phyloP scores from a whole-genome alignment of 1,140 invertebrate species.

The Holcopasites calliopsidis region DNA sequence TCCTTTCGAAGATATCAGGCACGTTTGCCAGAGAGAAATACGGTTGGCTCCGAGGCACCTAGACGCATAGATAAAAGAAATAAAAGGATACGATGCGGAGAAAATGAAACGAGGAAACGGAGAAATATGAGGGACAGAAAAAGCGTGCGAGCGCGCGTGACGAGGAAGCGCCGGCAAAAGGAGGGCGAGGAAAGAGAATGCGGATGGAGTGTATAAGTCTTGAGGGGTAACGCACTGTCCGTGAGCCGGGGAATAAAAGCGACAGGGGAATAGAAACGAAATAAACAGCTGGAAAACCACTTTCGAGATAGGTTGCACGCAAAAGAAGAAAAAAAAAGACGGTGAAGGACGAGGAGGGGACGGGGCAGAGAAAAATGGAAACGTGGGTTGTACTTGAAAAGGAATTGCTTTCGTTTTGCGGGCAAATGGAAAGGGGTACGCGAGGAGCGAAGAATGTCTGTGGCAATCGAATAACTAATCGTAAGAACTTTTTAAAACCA shows the following conservation, averaged over 20 bases:
- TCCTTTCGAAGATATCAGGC: conserved; percentile 36
- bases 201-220: conserved; percentile 45
- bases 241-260: conserved; percentile 45
- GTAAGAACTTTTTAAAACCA: too few species aligned
- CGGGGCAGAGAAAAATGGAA: conserved; percentile 38
- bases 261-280: conserved; percentile 40
- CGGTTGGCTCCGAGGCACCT: conserved; percentile 29
- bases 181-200: neutral
- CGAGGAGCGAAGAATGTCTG: neutral
- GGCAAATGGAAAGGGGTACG: too few species aligned
- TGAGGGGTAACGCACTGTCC: conserved; percentile 47
- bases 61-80: conserved; percentile 50
- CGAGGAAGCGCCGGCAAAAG: neutral
- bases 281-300: conserved; percentile 39
- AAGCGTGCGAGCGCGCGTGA: conserved; percentile 15
- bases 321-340: neutral
- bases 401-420: conserved; percentile 18
- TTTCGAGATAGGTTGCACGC: conserved; percentile 24
- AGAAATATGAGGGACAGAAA: conserved; percentile 57
- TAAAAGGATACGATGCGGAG: conserved; percentile 12
- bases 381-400: conserved; percentile 5
- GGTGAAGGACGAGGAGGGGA: neutral
- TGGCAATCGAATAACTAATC: neutral
- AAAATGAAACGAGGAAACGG: conserved; percentile 33
- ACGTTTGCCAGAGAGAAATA: conserved; percentile 31